Conservation (phyloP, 2,113 vertebrate species). For the Callorhinus ursinus region DNA sequence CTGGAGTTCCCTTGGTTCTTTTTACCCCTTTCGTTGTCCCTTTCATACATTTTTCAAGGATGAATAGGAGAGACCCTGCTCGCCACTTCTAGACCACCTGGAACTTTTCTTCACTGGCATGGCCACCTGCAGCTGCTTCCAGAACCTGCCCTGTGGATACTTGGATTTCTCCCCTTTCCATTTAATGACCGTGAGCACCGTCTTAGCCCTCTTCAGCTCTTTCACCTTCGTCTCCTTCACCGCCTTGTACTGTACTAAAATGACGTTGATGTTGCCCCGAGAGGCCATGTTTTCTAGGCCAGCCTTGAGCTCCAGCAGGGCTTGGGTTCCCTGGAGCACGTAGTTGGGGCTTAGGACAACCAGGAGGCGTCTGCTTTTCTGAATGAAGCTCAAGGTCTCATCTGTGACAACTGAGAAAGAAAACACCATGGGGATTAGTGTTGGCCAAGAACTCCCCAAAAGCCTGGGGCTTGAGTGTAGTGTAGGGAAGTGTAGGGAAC, state of each 20-base stretch:
- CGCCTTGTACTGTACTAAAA: slow-evolving; percentile 95
- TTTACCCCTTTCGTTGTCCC: neutral
- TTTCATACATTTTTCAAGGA: slow-evolving; percentile 81
- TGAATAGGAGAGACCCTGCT: slow-evolving; percentile 71
- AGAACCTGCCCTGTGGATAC: slow-evolving; percentile 92
- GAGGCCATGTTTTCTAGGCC: slow-evolving; percentile 94
- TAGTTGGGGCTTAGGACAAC: slow-evolving; percentile 96
- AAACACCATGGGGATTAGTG: slow-evolving; percentile 85
- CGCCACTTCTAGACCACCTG: slow-evolving; percentile 70
- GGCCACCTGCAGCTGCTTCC: slow-evolving; percentile 95
- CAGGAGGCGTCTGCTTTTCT: slow-evolving; percentile 94
- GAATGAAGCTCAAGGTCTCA: slow-evolving; percentile 96
- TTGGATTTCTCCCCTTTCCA: slow-evolving; percentile 96
- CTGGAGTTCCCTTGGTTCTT: neutral
- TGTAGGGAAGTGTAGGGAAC: neutral
- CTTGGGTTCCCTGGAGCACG: slow-evolving; percentile 93
- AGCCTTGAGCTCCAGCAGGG: slow-evolving; percentile 96
- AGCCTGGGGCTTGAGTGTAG: neutral
- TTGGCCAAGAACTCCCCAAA: slow-evolving; percentile 30
- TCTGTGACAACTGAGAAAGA: slow-evolving; percentile 95
- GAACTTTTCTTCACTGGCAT: slow-evolving; percentile 88
- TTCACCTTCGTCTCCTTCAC: slow-evolving; percentile 91
- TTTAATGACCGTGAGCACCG: slow-evolving; percentile 92
- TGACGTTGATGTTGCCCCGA: slow-evolving; percentile 92
- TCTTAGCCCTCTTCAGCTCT: slow-evolving; percentile 92